These are phyloP conservation scores for Tethea ocularis DNA, from an alignment of 2,888 invertebrate genomes.

Conservation along the genomic window DNA sequence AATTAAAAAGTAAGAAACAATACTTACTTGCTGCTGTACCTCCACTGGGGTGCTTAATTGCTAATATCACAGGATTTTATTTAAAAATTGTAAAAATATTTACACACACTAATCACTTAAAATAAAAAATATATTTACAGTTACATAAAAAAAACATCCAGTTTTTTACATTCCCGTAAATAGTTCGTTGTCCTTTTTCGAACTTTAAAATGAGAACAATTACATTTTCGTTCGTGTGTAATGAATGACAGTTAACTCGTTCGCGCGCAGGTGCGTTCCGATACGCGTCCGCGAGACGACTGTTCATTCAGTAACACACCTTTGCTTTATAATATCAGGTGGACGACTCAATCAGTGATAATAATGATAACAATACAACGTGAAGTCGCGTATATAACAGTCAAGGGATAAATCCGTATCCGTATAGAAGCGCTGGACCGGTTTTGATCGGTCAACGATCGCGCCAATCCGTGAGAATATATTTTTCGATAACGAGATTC, in stretches of 20 bases:
- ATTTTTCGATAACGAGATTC: slow-evolving; percentile 20
- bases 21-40: slow-evolving; percentile 67
- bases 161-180: slow-evolving; percentile 14
- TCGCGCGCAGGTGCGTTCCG: slow-evolving; percentile 47
- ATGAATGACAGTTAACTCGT: slow-evolving; percentile 32
- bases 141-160: background rate
- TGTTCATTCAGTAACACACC: slow-evolving; percentile 51
- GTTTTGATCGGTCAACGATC: slow-evolving; percentile 53
- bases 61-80: slow-evolving; percentile 82
- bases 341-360: slow-evolving; percentile 71
- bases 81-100: slow-evolving; percentile 40
- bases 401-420: slow-evolving; percentile 17
- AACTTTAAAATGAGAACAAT: slow-evolving; percentile 34
- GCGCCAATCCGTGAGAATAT: slow-evolving; percentile 33
- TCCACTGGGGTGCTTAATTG: slow-evolving; percentile 55
- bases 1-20: slow-evolving; percentile 16
- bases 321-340: slow-evolving; percentile 66
- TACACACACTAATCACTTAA: slow-evolving; percentile 50
- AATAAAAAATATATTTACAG: slow-evolving; percentile 19
- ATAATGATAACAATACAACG: slow-evolving; percentile 55
- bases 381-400: slow-evolving; percentile 25
- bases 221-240: slow-evolving; percentile 50
- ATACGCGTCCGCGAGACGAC: slow-evolving; percentile 50
- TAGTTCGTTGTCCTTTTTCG: slow-evolving; percentile 23
- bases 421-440: slow-evolving; percentile 42